These are phyloP conservation scores for Cantharis rustica DNA, from an alignment of 2,888 invertebrate species.

Conservation along the genomic window DNA sequence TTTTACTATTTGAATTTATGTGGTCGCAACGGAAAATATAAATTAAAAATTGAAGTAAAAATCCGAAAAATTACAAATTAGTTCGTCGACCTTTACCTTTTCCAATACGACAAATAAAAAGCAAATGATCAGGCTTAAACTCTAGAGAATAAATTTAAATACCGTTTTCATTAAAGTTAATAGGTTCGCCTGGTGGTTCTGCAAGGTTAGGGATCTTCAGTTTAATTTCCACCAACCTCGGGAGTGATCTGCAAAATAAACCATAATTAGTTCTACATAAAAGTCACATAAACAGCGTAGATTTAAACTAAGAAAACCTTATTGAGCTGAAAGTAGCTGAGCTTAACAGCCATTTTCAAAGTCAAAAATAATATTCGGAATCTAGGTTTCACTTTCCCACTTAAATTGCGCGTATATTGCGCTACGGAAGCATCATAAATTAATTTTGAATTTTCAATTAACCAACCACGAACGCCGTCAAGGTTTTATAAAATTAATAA, in stretches of 20 bases:
- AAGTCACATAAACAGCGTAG: neutral
- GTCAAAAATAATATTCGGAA: neutral
- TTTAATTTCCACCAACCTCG: neutral
- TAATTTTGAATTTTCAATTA: neutral
- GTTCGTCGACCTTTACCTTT: neutral
- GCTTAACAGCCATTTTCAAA: neutral
- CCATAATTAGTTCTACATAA: neutral
- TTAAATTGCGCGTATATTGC: neutral
- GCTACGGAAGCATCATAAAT: neutral
- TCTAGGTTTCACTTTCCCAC: neutral
- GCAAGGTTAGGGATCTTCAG: slow-evolving; percentile 2
- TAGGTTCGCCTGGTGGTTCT: slow-evolving; percentile 10
- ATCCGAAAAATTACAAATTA: neutral
- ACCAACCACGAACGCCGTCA: neutral
- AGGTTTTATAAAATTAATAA: neutral
- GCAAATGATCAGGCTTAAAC: neutral
- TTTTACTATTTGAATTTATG: neutral
- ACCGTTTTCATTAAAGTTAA: slow-evolving; percentile 13
- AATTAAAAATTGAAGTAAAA: neutral
- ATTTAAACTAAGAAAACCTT: neutral
- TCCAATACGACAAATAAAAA: neutral
- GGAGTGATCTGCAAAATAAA: neutral
- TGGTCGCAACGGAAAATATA: neutral
- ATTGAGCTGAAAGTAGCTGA: neutral
- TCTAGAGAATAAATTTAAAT: neutral